Percentiles rank a stretch among this genome's conserved stretches.
Conservation (phyloP, 2,888 invertebrate species). For the Netelia inedita region DNA sequence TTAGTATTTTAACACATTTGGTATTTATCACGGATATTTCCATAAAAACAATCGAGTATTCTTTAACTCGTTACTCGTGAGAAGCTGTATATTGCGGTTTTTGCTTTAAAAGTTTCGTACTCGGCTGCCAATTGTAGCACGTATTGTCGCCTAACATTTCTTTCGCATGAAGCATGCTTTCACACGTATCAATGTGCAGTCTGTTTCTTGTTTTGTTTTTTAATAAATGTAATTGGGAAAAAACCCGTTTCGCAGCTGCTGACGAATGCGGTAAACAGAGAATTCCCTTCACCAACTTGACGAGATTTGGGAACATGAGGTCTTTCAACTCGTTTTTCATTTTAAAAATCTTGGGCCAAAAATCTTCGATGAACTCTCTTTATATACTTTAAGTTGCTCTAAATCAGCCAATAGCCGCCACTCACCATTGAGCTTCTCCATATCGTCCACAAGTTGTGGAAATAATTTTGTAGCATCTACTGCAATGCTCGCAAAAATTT, state of each 20-base stretch:
- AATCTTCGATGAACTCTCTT: slow-evolving; percentile 12
- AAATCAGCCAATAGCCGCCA: slow-evolving; percentile 41
- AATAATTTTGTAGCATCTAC: background rate
- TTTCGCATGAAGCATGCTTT: background rate
- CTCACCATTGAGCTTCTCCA: slow-evolving; percentile 34
- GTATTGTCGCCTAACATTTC: background rate
- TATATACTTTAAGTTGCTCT: background rate
- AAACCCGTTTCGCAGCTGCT: background rate
- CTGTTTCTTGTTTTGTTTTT: background rate
- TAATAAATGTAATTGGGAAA: background rate
- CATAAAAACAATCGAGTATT: background rate
- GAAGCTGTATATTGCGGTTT: background rate
- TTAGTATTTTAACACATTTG: background rate
- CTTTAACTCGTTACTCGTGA: background rate
- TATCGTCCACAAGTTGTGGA: slow-evolving; percentile 27
- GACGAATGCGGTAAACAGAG: background rate
- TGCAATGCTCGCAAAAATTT: background rate
- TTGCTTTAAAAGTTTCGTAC: background rate
- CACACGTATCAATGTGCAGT: background rate
- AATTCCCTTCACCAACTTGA: background rate
- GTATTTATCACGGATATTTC: background rate
- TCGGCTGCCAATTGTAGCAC: background rate
- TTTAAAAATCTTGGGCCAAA: slow-evolving; percentile 11
- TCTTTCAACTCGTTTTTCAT: background rate
- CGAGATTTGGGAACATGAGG: background rate